Percentiles rank a stretch among this genome's conserved stretches.
Conservation (phyloP, 2,113 vertebrate genomes). For the Pterocles orientalis region DNA sequence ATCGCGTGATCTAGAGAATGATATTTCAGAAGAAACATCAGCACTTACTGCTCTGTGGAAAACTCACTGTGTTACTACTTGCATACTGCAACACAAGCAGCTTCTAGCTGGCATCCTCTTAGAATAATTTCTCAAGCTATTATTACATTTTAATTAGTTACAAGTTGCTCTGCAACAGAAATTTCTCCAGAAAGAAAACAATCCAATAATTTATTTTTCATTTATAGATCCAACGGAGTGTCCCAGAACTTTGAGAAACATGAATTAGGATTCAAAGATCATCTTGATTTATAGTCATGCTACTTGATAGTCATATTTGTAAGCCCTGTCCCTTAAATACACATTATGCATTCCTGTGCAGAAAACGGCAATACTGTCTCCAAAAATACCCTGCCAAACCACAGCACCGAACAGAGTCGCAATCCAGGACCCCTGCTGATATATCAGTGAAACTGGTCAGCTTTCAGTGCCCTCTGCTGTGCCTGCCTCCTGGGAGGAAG, state of each 20-base stretch:
- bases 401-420: neutral
- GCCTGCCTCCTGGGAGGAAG: neutral
- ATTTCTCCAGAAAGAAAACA: neutral
- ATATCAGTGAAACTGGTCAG: neutral
- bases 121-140: neutral
- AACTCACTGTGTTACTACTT: neutral
- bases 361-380: neutral
- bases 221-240: neutral
- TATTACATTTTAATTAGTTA: neutral
- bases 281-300: neutral
- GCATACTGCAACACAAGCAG: neutral
- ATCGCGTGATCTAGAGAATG: conserved; percentile 79
- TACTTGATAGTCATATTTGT: neutral
- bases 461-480: neutral
- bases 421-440: neutral
- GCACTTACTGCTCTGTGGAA: too few relatives aligned
- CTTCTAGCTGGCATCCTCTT: neutral
- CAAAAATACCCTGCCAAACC: neutral
- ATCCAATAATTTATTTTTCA: neutral
- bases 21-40: neutral
- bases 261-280: neutral
- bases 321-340: neutral
- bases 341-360: neutral
- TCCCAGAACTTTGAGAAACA: neutral
- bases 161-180: neutral